Conservation (phyloP, 1,140 invertebrate genomes). For the Octopus bimaculoides region DNA sequence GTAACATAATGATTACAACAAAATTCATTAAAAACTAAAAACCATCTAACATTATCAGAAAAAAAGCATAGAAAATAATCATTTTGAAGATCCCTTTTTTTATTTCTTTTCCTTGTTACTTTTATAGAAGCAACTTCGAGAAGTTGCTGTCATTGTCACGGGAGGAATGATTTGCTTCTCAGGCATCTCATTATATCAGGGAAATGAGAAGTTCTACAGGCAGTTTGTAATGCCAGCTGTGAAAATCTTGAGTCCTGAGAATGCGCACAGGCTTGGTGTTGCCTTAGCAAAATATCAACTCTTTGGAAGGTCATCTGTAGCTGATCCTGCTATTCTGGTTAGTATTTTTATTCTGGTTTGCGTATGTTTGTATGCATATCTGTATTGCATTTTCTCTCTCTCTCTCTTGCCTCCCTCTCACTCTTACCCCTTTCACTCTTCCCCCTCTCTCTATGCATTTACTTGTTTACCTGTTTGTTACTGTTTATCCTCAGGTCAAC, state of each 20-base stretch:
- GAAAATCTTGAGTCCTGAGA: slow-evolving; percentile 71
- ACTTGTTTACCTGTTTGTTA: no score
- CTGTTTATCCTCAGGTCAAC: no score
- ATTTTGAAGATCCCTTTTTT: background rate
- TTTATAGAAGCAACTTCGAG: slow-evolving; percentile 64
- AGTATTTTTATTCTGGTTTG: slow-evolving; percentile 5
- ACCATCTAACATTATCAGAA: no score
- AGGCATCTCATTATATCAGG: slow-evolving; percentile 43
- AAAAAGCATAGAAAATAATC: no score
- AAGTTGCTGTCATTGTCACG: slow-evolving; percentile 58
- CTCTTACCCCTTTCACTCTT: no score
- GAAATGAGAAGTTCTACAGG: slow-evolving; percentile 76
- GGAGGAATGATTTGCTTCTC: slow-evolving; percentile 65
- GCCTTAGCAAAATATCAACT: slow-evolving; percentile 73
- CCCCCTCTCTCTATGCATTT: no score
- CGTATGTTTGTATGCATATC: no score
- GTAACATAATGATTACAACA: no score
- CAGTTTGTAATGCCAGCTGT: slow-evolving; percentile 70
- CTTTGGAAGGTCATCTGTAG: slow-evolving; percentile 57
- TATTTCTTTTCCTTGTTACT: slow-evolving; percentile 7
- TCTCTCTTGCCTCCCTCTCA: no score
- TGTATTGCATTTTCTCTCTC: no score
- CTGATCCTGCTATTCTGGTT: slow-evolving; percentile 46
- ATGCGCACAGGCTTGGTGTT: slow-evolving; percentile 75
- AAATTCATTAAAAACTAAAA: no score